These are phyloP conservation scores for Meghimatium bilineatum DNA, from an alignment of 2,888 invertebrate genomes.

Conservation along the genomic window DNA sequence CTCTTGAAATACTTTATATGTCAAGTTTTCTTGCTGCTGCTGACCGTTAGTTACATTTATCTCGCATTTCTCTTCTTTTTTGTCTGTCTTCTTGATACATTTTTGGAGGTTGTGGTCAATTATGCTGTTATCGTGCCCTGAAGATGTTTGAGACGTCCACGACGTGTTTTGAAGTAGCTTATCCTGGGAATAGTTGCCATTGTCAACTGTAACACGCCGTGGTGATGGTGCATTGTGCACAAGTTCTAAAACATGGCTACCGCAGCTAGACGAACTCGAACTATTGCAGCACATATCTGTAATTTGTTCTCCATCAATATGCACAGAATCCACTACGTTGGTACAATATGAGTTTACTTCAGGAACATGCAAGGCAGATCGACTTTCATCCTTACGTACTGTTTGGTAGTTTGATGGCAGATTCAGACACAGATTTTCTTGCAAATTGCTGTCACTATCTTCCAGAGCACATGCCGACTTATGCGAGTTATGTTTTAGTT, in stretches of 20 bases:
- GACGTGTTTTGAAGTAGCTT: too few species aligned
- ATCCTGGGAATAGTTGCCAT: not conserved
- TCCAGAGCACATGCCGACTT: not conserved
- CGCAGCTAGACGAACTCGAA: not conserved
- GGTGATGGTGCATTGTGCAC: not conserved
- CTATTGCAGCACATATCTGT: not conserved
- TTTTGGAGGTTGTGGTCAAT: not conserved
- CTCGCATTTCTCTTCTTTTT: not conserved
- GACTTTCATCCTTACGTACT: not conserved
- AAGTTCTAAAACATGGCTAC: not conserved
- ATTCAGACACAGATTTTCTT: not conserved
- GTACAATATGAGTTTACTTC: not conserved
- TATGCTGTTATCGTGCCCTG: not conserved
- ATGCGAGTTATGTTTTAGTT: not conserved
- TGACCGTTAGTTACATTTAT: not conserved
- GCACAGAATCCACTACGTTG: not conserved
- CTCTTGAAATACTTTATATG: not conserved
- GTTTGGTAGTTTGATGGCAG: not conserved
- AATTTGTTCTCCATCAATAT: not conserved
- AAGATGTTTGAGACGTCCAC: not conserved
- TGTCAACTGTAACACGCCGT: not conserved
- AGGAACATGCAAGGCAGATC: not conserved
- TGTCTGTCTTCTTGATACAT: not conserved
- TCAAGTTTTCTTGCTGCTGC: not conserved
- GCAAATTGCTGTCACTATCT: not conserved